phyloP scores from a whole-genome alignment of 2,113 vertebrate genomes.

The Gymnogyps californianus region DNA sequence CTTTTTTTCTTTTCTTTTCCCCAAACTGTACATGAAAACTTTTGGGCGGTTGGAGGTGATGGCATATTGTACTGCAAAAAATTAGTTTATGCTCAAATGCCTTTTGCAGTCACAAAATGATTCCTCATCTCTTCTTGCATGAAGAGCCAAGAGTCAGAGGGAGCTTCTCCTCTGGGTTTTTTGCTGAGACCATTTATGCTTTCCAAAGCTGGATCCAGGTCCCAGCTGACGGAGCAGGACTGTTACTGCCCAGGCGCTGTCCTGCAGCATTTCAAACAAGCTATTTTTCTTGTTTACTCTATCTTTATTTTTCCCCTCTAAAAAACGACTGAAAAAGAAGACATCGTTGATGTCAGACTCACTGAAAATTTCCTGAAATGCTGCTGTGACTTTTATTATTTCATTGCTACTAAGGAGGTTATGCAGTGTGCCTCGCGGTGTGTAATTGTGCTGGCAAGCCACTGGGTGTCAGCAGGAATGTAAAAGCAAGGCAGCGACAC shows the following conservation, averaged over 20 bases:
- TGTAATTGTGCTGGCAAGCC: neutral
- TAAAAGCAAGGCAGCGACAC: neutral
- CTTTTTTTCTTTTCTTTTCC: neutral
- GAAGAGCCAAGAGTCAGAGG: neutral
- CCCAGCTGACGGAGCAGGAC: accelerated
- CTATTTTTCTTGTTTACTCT: neutral
- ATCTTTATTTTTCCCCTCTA: neutral
- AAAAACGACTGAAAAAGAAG: neutral
- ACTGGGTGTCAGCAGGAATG: conserved; percentile 73
- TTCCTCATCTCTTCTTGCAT: neutral
- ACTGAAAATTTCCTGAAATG: neutral
- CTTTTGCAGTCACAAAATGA: neutral
- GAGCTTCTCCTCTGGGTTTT: neutral
- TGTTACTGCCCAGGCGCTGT: accelerated
- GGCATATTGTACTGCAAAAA: neutral
- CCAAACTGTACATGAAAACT: neutral
- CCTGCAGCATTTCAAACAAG: neutral
- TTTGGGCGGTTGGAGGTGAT: neutral
- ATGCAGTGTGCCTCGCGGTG: accelerated
- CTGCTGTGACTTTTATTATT: neutral
- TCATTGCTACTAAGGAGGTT: accelerated
- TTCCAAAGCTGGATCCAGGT: neutral
- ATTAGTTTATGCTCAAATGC: neutral
- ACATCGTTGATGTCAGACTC: accelerated
- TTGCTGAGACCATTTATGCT: neutral